A percentile compares a stretch with the other conserved stretches of the same genome.
These are phyloP conservation scores for Parambassis ranga DNA, from an alignment of 2,797 vertebrate genomes.

Conservation along the genomic window DNA sequence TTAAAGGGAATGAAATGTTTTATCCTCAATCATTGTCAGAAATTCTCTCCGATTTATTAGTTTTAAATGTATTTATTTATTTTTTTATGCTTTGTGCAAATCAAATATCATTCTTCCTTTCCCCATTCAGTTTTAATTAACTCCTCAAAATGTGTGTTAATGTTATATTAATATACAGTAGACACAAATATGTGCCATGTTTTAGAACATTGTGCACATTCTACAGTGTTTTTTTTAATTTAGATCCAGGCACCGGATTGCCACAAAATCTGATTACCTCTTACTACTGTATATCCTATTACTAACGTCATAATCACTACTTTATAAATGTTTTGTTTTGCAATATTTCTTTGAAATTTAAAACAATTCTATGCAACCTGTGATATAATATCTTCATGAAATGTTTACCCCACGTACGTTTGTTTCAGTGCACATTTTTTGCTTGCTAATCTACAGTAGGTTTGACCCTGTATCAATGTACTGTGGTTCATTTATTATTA, in stretches of 20 bases:
- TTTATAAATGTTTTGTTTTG: constrained; percentile 43
- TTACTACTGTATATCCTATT: constrained; percentile 22
- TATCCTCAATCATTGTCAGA: constrained; percentile 3
- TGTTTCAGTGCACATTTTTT: constrained; percentile 39
- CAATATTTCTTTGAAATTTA: constrained; percentile 63
- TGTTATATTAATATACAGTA: constrained; percentile 13
- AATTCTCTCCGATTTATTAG: constrained; percentile 19
- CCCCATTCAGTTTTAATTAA: constrained; percentile 2
- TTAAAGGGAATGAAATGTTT: constrained; percentile 57
- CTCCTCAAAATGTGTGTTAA: constrained; percentile 4
- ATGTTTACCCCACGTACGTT: constrained; percentile 41
- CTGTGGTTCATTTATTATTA: constrained; percentile 41
- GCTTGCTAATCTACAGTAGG: constrained; percentile 44
- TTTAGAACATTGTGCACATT: constrained; percentile 18
- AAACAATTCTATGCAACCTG: constrained; percentile 77
- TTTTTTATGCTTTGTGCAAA: constrained; percentile 27
- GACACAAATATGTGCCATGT: constrained; percentile 4
- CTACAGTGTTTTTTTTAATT: constrained; percentile 12
- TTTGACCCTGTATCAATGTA: constrained; percentile 42
- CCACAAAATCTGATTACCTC: constrained; percentile 66
- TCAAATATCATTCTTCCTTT: neutral
- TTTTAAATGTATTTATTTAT: constrained; percentile 66
- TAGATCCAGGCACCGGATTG: constrained; percentile 35
- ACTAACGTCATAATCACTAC: constrained; percentile 17
- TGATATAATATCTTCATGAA: constrained; percentile 50